Evolutionary conservation across 2,113 vertebrate genomes (phyloP).

Genomic region (Entelurus aequoreus): DNA sequence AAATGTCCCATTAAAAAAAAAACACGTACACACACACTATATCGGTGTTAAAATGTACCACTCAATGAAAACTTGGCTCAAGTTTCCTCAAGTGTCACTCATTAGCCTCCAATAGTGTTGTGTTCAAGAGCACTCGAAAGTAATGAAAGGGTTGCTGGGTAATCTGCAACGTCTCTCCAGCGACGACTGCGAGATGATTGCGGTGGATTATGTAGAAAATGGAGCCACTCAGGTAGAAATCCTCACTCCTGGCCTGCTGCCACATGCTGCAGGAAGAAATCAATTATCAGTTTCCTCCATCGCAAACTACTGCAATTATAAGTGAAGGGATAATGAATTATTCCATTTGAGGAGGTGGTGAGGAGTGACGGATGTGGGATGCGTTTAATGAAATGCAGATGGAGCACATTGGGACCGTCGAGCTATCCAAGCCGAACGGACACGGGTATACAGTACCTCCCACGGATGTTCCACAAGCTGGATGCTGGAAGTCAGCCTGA

Average conservation of each 20-base stretch:
- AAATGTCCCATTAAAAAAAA: too few species aligned
- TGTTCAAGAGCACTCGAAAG: constrained; percentile 63
- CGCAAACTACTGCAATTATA: constrained; percentile 16
- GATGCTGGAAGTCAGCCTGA: constrained; percentile 48
- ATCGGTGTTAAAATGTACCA: background rate
- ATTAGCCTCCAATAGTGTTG: constrained; percentile 50
- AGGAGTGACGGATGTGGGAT: constrained; percentile 46
- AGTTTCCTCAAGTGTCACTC: constrained; percentile 5
- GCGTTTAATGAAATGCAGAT: constrained; percentile 59
- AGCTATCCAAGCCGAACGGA: constrained; percentile 53
- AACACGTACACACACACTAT: too few species aligned
- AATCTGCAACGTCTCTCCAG: constrained; percentile 55
- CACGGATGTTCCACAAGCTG: constrained; percentile 51
- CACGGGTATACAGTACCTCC: constrained; percentile 34
- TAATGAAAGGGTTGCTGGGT: constrained; percentile 59
- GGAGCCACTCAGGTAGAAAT: constrained; percentile 59
- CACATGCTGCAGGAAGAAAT: constrained; percentile 47
- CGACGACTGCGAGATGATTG: constrained; percentile 51
- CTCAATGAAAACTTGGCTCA: background rate
- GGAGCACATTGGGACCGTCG: constrained; percentile 42
- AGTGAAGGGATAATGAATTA: constrained; percentile 53
- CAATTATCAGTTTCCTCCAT: constrained; percentile 53
- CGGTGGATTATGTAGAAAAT: constrained; percentile 64
- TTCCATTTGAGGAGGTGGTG: constrained; percentile 39
- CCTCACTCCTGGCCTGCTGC: constrained; percentile 31